A percentile compares a stretch with the other conserved stretches of the same genome.
These are phyloP conservation scores for Epirrhoe tristata DNA, from an alignment of 2,888 invertebrate species.

Conservation along the genomic window DNA sequence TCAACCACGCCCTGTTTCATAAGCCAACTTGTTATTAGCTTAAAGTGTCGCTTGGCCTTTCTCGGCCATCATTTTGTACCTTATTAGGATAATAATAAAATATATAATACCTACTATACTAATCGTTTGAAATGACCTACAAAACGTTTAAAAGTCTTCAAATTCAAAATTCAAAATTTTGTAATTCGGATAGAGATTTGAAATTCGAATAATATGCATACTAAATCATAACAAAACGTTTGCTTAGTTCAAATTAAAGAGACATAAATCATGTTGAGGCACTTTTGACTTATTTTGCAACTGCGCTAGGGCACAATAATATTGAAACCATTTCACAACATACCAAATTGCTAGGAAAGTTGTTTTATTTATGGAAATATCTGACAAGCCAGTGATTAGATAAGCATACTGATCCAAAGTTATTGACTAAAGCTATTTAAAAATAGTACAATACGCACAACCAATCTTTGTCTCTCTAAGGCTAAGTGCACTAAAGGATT, in stretches of 20 bases:
- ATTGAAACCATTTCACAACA: conserved; percentile 13
- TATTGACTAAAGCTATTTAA: neutral
- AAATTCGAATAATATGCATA: neutral
- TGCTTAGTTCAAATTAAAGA: neutral
- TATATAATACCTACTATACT: too few species aligned
- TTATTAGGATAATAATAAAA: too few species aligned
- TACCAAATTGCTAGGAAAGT: conserved; percentile 13
- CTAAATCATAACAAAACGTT: neutral
- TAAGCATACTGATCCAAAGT: neutral
- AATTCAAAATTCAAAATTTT: neutral
- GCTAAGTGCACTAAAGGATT: neutral
- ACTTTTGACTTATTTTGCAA: conserved; percentile 15
- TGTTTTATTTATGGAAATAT: conserved; percentile 23
- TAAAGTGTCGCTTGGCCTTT: neutral
- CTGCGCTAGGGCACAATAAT: neutral
- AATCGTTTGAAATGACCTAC: too few species aligned
- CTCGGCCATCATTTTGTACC: neutral
- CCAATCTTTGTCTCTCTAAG: neutral
- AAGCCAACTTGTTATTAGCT: conserved; percentile 22
- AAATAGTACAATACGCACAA: neutral
- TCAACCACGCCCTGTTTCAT: conserved; percentile 37
- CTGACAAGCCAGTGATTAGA: conserved; percentile 10
- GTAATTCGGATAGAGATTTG: neutral
- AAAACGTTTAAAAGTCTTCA: too few species aligned
- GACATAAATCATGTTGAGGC: conserved; percentile 1